These are phyloP conservation scores for Harpegnathos saltator DNA, from an alignment of 1,140 invertebrate species.

Conservation along the genomic window DNA sequence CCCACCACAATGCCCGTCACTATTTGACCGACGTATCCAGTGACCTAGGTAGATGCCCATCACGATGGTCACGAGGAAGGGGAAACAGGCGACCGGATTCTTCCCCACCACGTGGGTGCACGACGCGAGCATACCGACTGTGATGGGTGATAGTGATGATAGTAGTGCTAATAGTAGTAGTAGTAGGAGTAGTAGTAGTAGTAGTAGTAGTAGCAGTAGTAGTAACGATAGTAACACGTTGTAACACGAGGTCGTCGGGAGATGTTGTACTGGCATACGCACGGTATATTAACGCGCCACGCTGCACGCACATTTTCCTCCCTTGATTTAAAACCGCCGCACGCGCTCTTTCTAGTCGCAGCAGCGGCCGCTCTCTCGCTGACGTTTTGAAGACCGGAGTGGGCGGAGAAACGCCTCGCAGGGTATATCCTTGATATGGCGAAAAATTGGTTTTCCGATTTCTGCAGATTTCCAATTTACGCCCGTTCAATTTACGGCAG, in stretches of 20 bases:
- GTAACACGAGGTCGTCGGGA: neutral
- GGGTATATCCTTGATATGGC: neutral
- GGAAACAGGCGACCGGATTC: conserved; percentile 25
- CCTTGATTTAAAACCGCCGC: conserved; percentile 29
- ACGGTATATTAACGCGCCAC: conserved; percentile 25
- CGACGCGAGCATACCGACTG: neutral
- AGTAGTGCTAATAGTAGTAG: neutral
- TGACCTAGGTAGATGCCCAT: conserved; percentile 47
- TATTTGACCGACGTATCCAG: conserved; percentile 46
- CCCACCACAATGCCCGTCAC: neutral
- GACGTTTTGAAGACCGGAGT: neutral
- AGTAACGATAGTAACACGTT: conserved; percentile 18
- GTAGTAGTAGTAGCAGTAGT: conserved; percentile 17
- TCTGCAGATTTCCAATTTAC: conserved; percentile 4
- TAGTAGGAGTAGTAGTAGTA: conserved; percentile 25
- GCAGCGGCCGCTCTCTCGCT: no score
- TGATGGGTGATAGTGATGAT: conserved; percentile 14
- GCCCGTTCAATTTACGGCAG: no score
- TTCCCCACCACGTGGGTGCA: conserved; percentile 13
- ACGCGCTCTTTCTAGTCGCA: neutral
- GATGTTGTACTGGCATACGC: conserved; percentile 33
- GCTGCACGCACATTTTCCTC: conserved; percentile 5
- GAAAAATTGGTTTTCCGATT: conserved; percentile 42
- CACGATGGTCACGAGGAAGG: conserved; percentile 30
- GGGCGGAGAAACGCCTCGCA: neutral